These are phyloP conservation scores for Autographa pulchrina DNA, from an alignment of 2,888 invertebrate species.

Conservation along the genomic window DNA sequence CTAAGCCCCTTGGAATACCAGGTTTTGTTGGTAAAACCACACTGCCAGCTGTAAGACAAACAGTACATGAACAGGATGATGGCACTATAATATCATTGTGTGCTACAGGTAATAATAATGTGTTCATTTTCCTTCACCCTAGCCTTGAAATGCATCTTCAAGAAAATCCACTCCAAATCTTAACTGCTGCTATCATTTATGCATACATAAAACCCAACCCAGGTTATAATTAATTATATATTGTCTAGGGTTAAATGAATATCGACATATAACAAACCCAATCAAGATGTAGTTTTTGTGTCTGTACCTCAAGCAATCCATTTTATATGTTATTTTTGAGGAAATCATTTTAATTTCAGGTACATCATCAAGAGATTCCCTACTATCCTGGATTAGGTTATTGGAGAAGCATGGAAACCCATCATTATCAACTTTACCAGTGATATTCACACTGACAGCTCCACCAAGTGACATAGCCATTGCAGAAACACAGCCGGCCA, in stretches of 20 bases:
- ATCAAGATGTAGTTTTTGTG: too few species aligned
- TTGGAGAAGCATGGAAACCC: slow-evolving; percentile 94
- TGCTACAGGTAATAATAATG: slow-evolving; percentile 90
- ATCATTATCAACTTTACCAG: slow-evolving; percentile 92
- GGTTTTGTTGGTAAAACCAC: slow-evolving; percentile 83
- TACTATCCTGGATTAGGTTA: slow-evolving; percentile 97
- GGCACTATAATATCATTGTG: slow-evolving; percentile 96
- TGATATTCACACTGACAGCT: slow-evolving; percentile 94
- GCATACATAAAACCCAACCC: too few species aligned
- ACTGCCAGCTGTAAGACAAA: slow-evolving; percentile 87
- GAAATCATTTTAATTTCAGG: slow-evolving; percentile 84
- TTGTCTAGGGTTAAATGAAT: too few species aligned
- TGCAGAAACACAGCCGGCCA: slow-evolving; percentile 75
- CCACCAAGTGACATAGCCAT: slow-evolving; percentile 85
- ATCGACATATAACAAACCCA: too few species aligned
- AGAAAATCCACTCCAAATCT: too few species aligned
- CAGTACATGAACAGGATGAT: slow-evolving; percentile 97
- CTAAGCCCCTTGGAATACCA: slow-evolving; percentile 89
- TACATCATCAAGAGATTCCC: slow-evolving; percentile 96
- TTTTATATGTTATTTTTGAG: background rate
- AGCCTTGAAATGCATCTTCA: too few species aligned
- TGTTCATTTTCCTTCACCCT: too few species aligned
- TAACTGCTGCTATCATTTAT: too few species aligned
- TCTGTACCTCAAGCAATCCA: too few species aligned
- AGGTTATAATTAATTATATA: too few species aligned